Evolutionary conservation across 2,797 vertebrate genomes (phyloP).

Genomic region (Poeciliopsis presidionis): DNA sequence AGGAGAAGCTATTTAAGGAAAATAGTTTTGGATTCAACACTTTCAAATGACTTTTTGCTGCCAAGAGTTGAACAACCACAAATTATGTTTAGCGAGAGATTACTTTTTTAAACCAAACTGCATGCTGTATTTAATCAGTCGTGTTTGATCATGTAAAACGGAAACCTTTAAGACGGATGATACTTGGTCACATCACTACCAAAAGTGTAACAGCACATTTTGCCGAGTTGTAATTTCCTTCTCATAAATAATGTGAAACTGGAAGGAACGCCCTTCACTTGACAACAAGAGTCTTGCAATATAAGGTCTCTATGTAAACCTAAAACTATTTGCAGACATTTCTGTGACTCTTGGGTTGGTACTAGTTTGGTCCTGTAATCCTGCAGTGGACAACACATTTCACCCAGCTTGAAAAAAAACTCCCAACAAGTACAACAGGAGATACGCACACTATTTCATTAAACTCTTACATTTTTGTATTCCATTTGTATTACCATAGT

Average conservation of each 20-base stretch:
- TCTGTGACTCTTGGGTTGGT: background rate
- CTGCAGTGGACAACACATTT: background rate
- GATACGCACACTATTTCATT: background rate
- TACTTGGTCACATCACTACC: background rate
- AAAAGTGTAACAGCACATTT: background rate
- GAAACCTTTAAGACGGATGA: background rate
- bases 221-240: background rate
- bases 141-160: background rate
- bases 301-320: background rate
- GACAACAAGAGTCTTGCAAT: background rate
- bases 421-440: background rate
- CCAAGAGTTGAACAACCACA: background rate
- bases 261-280: background rate
- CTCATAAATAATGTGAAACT: background rate
- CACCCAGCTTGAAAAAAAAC: background rate
- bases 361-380: background rate
- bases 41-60: background rate
- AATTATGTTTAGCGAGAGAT: background rate
- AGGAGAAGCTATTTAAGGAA: too few relatives aligned
- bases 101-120: background rate
- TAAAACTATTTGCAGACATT: background rate
- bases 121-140: background rate
- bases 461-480: background rate
- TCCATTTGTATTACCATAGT: background rate
- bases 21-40: too few relatives aligned